These are phyloP conservation scores for Tetramorium parvispinum DNA, from an alignment of 1,140 invertebrate species.

Conservation along the genomic window DNA sequence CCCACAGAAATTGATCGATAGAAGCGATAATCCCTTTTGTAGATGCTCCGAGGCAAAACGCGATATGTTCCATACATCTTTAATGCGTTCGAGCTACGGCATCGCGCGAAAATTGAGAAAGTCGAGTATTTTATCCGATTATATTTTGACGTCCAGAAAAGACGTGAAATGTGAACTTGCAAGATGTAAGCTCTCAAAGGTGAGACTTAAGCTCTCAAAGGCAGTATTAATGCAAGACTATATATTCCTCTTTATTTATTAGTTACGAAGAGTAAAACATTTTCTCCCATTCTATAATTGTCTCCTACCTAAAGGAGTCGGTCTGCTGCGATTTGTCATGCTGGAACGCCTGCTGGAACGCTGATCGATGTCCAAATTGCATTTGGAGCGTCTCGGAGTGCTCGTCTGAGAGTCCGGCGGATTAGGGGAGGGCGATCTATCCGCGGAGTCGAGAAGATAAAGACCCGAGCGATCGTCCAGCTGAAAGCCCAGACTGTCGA, in stretches of 20 bases:
- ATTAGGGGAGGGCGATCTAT: slow-evolving; percentile 65
- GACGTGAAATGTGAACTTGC: background rate
- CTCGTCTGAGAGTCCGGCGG: slow-evolving; percentile 74
- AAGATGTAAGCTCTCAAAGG: background rate
- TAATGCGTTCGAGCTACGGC: slow-evolving; percentile 15
- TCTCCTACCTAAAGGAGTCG: slow-evolving; percentile 81
- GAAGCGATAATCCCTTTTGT: slow-evolving; percentile 13
- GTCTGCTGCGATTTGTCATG: slow-evolving; percentile 74
- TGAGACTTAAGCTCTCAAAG: background rate
- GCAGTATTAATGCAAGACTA: background rate
- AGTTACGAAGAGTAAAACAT: background rate
- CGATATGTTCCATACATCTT: background rate
- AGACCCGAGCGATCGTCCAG: slow-evolving; percentile 50
- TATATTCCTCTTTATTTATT: background rate
- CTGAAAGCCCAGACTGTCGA: slow-evolving; percentile 26
- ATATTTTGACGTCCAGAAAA: slow-evolving; percentile 8
- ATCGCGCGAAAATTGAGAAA: background rate
- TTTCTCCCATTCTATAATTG: slow-evolving; percentile 34
- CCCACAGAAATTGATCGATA: slow-evolving; percentile 30
- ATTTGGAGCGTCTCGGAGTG: slow-evolving; percentile 68
- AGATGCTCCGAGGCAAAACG: slow-evolving; percentile 3
- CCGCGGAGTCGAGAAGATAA: slow-evolving; percentile 50
- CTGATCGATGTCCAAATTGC: slow-evolving; percentile 72
- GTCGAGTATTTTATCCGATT: background rate
- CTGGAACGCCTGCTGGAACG: slow-evolving; percentile 76